Conservation (phyloP, 1,140 invertebrate genomes). For the Lepidurus apus region DNA sequence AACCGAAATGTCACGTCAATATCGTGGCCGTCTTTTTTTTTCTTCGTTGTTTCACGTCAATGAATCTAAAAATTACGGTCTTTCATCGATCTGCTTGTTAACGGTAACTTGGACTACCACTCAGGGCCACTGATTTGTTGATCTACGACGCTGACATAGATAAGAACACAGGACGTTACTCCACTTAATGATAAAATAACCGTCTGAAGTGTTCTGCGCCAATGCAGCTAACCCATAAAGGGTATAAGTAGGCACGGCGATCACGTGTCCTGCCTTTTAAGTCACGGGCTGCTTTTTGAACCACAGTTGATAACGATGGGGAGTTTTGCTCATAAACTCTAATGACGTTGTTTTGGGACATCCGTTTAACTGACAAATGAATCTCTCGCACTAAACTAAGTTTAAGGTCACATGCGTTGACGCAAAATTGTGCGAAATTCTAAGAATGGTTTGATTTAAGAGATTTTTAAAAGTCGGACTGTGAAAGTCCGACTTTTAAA, state of each 20-base stretch:
- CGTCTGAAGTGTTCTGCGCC: conserved; percentile 61
- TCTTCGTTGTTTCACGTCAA: too few species aligned
- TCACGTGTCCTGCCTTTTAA: conserved; percentile 48
- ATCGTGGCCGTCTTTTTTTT: too few species aligned
- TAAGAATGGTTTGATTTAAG: background rate
- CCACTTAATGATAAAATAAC: too few species aligned
- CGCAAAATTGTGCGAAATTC: background rate
- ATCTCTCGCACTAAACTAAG: background rate
- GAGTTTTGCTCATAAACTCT: background rate
- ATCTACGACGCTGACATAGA: too few species aligned
- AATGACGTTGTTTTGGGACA: conserved; percentile 20
- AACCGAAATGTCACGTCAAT: too few species aligned
- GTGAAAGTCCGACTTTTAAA: too few species aligned
- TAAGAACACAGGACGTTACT: too few species aligned
- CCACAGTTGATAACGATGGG: background rate
- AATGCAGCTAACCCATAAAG: conserved; percentile 88
- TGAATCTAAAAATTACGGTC: too few species aligned
- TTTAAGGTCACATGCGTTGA: background rate
- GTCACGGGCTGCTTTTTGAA: conserved; percentile 23
- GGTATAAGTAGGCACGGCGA: conserved; percentile 92
- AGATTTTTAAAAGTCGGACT: too few species aligned
- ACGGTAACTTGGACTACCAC: too few species aligned
- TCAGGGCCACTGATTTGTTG: too few species aligned
- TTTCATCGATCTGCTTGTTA: too few species aligned
- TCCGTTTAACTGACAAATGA: conserved; percentile 8